A percentile compares a stretch with the other conserved stretches of the same genome.
Evolutionary conservation across 2,113 vertebrate genomes (phyloP).

Genomic region (Anoura caudifer): DNA sequence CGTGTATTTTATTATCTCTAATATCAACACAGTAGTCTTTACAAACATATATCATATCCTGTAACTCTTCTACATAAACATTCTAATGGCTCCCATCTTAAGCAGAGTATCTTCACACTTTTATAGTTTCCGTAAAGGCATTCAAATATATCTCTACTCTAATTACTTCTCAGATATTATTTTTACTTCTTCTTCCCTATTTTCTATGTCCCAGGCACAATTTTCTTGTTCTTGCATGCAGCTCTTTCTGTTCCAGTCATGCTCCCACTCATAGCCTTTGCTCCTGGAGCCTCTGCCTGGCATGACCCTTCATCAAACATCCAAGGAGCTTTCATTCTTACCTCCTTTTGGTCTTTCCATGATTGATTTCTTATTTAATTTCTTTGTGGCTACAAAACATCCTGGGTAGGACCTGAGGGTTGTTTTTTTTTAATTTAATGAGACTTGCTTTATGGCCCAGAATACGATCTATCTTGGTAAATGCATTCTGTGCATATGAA

Average conservation of each 20-base stretch:
- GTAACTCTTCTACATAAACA: not conserved
- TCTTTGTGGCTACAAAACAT: not conserved
- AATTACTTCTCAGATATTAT: no score
- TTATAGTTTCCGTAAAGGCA: not conserved
- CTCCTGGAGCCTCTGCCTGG: not conserved
- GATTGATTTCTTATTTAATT: not conserved
- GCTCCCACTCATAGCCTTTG: not conserved
- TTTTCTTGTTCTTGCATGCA: not conserved
- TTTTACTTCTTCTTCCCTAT: not conserved
- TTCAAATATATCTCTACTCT: not conserved
- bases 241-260: no score
- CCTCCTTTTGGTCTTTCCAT: not conserved
- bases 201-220: rapidly evolving
- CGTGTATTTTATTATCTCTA: not conserved
- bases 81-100: not conserved
- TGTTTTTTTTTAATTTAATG: not conserved
- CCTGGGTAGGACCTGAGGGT: not conserved
- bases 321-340: not conserved
- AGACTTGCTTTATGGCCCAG: not conserved
- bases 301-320: not conserved
- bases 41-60: not conserved
- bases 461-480: not conserved
- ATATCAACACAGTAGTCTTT: no score
- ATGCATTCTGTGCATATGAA: not conserved
- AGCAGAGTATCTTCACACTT: not conserved